Evolutionary conservation across 1,140 invertebrate genomes (phyloP).

Genomic region (Pseudomyrmex dendroicus): DNA sequence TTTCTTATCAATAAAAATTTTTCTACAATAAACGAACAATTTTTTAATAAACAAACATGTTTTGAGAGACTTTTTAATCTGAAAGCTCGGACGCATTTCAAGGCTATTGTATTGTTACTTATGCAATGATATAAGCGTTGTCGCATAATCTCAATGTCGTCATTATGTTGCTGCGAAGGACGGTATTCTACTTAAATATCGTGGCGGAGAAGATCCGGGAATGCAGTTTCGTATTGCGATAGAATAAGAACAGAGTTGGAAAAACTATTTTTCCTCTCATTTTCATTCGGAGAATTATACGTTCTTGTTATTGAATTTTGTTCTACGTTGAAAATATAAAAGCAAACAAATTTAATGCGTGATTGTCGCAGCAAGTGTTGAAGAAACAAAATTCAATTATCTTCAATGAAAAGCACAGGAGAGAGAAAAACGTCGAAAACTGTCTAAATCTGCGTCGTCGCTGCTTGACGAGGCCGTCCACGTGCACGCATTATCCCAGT

Average conservation of each 20-base stretch:
- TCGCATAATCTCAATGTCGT: constrained; percentile 53
- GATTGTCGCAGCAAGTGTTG: no score
- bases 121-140: constrained; percentile 41
- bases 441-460: neutral
- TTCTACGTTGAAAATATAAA: neutral
- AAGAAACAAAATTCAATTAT: neutral
- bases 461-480: constrained; percentile 9
- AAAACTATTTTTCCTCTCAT: neutral
- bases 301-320: neutral
- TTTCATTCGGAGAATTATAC: neutral
- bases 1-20: neutral
- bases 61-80: constrained; percentile 24
- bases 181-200: constrained; percentile 25
- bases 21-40: neutral
- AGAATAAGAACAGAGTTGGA: neutral
- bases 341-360: neutral
- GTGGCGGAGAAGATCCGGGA: neutral
- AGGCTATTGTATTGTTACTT: constrained; percentile 44
- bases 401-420: neutral
- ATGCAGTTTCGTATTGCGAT: neutral
- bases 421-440: neutral
- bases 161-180: constrained; percentile 38
- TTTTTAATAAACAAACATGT: neutral
- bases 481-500: constrained; percentile 22
- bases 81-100: constrained; percentile 28